A percentile compares a stretch with the other conserved stretches of the same genome.
phyloP scores from a whole-genome alignment of 2,113 vertebrate species.

The Heterotis niloticus region DNA sequence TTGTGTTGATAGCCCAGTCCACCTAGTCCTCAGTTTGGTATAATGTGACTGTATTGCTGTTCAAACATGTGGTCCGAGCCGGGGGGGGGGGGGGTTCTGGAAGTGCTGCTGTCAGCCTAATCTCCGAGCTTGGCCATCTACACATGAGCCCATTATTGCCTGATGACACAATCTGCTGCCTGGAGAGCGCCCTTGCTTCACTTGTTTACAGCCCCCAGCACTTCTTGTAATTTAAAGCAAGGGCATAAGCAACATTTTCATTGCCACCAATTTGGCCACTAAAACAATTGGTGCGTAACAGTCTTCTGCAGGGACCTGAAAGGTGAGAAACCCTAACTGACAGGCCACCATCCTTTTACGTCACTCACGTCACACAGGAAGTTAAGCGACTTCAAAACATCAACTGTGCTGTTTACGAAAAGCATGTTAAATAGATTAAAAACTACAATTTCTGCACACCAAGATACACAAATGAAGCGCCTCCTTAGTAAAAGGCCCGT shows the following conservation, averaged over 20 bases:
- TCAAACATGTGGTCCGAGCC: slow-evolving; percentile 28
- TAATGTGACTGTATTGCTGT: neutral
- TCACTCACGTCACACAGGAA: neutral
- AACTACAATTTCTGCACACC: no score
- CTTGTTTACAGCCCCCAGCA: slow-evolving; percentile 23
- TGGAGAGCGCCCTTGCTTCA: slow-evolving; percentile 16
- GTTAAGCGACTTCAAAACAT: no score
- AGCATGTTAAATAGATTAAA: no score
- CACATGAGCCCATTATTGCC: slow-evolving; percentile 45
- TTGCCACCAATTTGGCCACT: neutral
- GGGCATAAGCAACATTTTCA: slow-evolving; percentile 3
- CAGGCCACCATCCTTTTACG: neutral
- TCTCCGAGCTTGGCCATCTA: slow-evolving; percentile 39
- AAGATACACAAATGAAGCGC: no score
- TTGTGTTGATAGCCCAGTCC: slow-evolving; percentile 40
- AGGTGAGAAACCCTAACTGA: neutral
- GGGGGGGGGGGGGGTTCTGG: slow-evolving; percentile 36
- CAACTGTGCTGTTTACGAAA: no score
- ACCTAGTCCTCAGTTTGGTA: slow-evolving; percentile 20
- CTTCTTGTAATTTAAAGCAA: neutral
- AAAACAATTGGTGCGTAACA: no score
- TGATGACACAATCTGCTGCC: slow-evolving; percentile 56
- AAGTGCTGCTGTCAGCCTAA: slow-evolving; percentile 59
- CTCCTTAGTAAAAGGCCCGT: no score
- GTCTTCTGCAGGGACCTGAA: neutral